Evolutionary conservation across 2,888 invertebrate genomes (phyloP), one percentile per base, ranked within the genome.

Genomic region (Macaria notata): DNA sequence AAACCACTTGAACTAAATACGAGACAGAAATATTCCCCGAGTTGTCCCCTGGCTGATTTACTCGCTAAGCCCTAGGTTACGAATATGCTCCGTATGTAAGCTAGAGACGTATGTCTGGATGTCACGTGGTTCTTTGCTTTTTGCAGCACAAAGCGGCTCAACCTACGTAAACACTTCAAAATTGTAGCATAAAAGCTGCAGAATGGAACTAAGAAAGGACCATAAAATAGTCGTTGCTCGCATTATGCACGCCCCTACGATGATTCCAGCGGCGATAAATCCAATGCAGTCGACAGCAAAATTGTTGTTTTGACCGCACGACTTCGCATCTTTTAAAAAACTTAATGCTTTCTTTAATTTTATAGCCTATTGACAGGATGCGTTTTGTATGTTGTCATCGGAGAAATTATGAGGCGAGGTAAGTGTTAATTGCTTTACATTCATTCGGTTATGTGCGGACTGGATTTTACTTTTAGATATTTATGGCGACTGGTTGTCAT

Each of bases 221-320:
- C 80, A 83, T 86, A 83, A 85, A 88, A 89, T 88, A 86, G 86
- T 82, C 81, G 75, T 78, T 79, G 77, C 70, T 76, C 78, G 74
- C 77, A 85, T 85, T 86, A 88, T 87, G 87, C 83, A 89, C 89
- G 90, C 89, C 89, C 88, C 84, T 83, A 74, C 84, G 84, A 88
- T 84, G 86, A 88, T 84, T 83, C 88, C 79, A 83, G 77, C 66
- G 67, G 79, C 83, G 81, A 89, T 90, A 90, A 90, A 90, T 90
- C 84, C 76, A 81, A 81, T 84, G 78, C 78, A 83, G 79, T 84
- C 84, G 90, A 90, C 90, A 86, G 83, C 87, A 79, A 90, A 89
- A 90, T 90, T 90, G 86, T 87, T 86, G 88, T 85, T 87, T 85
- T 86, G 86, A 86, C 84, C 83, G 82, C 83, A 81, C 82, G 77